Percentiles rank a stretch among this genome's conserved stretches.
Conservation (phyloP, 1,140 invertebrate species). For the Papilio polyxenes region DNA sequence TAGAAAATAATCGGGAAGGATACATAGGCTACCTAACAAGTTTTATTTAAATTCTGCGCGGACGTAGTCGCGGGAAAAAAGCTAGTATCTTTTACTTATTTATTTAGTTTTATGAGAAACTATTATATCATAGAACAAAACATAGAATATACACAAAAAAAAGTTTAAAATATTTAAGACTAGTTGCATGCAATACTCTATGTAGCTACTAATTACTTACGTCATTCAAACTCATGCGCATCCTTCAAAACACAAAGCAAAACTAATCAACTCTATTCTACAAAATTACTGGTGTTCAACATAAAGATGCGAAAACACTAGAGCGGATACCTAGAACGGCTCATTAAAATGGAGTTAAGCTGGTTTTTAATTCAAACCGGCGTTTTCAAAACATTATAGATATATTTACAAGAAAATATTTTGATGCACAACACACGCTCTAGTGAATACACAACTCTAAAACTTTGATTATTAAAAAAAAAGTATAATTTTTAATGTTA, state of each 20-base stretch:
- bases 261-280: slow-evolving; percentile 5
- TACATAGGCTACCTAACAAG: no score
- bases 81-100: no score
- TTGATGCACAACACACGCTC: not conserved
- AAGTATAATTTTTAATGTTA: slow-evolving; percentile 37
- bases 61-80: no score
- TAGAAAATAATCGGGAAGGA: no score
- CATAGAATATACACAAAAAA: not conserved
- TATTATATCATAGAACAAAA: not conserved
- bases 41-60: no score
- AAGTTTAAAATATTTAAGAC: not conserved
- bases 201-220: not conserved
- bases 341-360: not conserved
- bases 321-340: not conserved
- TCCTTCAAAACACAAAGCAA: slow-evolving; percentile 11
- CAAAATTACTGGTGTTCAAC: not conserved
- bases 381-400: no score
- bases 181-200: slow-evolving; percentile 8
- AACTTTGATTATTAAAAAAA: not conserved
- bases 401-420: no score
- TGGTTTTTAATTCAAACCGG: not conserved
- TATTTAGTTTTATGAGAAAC: not conserved
- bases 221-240: not conserved
- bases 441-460: not conserved
- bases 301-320: slow-evolving; percentile 9